A percentile compares a stretch with the other conserved stretches of the same genome.
phyloP scores from a whole-genome alignment of 2,797 vertebrate genomes.

The Cossypha polioptera region DNA sequence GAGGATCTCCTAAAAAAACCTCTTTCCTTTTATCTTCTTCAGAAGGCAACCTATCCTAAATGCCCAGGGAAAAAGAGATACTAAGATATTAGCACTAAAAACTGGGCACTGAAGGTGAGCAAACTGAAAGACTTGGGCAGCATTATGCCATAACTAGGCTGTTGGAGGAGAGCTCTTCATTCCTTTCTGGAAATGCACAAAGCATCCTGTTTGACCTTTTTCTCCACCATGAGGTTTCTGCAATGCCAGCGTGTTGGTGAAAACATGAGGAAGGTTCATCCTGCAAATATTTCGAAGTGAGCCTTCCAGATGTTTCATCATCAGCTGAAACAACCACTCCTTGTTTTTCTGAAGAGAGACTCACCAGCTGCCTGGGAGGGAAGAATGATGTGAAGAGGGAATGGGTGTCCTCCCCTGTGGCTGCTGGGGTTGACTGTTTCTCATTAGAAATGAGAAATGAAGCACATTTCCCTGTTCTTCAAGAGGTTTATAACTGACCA shows the following conservation, averaged over 20 bases:
- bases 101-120: background rate
- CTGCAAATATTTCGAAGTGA: background rate
- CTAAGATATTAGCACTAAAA: background rate
- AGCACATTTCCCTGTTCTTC: background rate
- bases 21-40: background rate
- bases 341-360: background rate
- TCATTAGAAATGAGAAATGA: background rate
- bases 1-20: background rate
- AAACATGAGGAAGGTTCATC: background rate
- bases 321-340: background rate
- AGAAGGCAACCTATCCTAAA: background rate
- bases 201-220: background rate
- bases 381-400: background rate
- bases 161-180: background rate
- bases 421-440: background rate
- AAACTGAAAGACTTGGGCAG: background rate
- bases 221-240: background rate
- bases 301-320: background rate
- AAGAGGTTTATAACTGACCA: background rate
- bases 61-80: background rate
- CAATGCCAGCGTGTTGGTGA: background rate
- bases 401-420: rapidly evolving
- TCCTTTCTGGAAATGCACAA: background rate
- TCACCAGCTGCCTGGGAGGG: background rate
- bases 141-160: background rate